phyloP scores from a whole-genome alignment of 1,140 invertebrate species.

The Bombus haemorrhoidalis region DNA sequence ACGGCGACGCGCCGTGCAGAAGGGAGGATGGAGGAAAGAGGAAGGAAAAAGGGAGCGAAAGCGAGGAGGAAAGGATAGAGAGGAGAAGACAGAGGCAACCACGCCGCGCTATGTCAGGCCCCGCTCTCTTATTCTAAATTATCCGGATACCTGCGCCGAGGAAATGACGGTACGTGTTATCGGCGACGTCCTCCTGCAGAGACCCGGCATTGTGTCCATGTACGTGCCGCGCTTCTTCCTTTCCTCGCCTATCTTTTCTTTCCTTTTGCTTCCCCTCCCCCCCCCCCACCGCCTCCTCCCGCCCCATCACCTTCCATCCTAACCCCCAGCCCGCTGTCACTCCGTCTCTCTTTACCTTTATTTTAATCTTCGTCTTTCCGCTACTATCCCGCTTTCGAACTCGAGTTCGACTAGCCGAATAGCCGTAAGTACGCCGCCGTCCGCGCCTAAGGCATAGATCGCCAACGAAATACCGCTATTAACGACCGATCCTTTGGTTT shows the following conservation, averaged over 20 bases:
- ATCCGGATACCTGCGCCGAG: slow-evolving; percentile 56
- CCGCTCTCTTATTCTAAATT: slow-evolving; percentile 58
- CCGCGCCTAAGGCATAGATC: too few relatives aligned
- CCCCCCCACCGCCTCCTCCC: too few relatives aligned
- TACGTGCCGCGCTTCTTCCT: slow-evolving; percentile 36
- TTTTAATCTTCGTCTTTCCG: rapidly evolving
- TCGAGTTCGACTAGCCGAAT: rapidly evolving
- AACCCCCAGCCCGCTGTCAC: rapidly evolving
- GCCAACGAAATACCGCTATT: too few relatives aligned
- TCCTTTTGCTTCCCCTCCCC: neutral
- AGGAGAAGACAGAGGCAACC: neutral
- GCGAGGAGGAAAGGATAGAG: neutral
- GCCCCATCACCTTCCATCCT: too few relatives aligned
- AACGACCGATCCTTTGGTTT: too few relatives aligned
- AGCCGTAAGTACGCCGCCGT: too few relatives aligned
- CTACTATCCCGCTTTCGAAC: too few relatives aligned
- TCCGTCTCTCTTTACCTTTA: neutral
- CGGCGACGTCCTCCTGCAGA: slow-evolving; percentile 45
- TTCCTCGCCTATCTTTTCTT: neutral
- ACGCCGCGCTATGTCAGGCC: slow-evolving; percentile 26
- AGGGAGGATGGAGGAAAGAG: neutral
- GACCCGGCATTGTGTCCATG: slow-evolving; percentile 44
- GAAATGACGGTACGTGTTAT: slow-evolving; percentile 60
- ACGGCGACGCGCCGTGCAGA: neutral
- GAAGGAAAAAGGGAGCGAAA: neutral